Conservation (phyloP, 2,888 invertebrate genomes). For the Pherbina coryleti region DNA sequence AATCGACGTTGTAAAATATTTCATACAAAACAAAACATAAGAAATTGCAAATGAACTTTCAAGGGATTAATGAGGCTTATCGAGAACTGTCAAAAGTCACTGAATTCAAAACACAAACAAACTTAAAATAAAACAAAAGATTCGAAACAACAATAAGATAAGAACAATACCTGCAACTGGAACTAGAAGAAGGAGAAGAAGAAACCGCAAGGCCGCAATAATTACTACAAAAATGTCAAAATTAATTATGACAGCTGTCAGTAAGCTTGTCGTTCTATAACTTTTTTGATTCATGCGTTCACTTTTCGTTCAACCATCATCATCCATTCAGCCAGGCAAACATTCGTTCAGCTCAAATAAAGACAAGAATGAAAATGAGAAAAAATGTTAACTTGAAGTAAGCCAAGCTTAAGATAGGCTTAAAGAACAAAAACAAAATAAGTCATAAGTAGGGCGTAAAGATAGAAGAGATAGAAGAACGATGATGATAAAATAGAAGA, state of each 20-base stretch:
- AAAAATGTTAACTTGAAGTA: neutral
- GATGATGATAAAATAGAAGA: conserved; percentile 24
- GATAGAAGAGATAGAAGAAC: neutral
- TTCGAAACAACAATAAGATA: neutral
- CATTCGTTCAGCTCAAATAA: neutral
- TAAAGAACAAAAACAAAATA: neutral
- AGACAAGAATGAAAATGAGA: neutral
- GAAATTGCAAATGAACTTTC: too few relatives aligned
- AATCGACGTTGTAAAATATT: too few relatives aligned
- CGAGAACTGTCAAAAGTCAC: too few relatives aligned
- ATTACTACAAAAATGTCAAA: conserved; percentile 67
- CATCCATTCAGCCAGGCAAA: neutral
- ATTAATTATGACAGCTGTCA: conserved; percentile 70
- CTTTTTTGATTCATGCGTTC: neutral
- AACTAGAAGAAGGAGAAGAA: neutral
- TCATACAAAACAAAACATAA: too few relatives aligned
- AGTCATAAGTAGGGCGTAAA: neutral
- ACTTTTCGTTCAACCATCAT: conserved; percentile 10
- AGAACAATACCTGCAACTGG: neutral
- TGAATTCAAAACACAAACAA: too few relatives aligned
- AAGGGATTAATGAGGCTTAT: too few relatives aligned
- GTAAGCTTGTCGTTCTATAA: conserved; percentile 53
- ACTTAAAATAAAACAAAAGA: neutral
- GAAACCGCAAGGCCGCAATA: conserved; percentile 57
- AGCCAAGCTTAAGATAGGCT: neutral